A percentile compares a stretch with the other conserved stretches of the same genome.
These are phyloP conservation scores for Erebia aethiops DNA, from an alignment of 2,888 invertebrate species.

Conservation along the genomic window DNA sequence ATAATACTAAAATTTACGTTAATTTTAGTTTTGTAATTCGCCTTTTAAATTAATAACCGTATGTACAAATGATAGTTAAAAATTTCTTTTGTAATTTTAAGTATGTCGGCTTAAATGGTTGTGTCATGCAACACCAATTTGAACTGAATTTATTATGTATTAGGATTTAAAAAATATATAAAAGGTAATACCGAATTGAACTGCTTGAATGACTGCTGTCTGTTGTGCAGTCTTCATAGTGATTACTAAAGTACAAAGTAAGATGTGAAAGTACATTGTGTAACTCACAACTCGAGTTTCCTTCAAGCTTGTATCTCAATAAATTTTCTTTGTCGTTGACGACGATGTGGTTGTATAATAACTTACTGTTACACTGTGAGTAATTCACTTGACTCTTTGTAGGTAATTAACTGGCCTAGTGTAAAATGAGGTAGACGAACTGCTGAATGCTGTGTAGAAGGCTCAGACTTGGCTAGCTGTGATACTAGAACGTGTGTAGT, in stretches of 20 bases:
- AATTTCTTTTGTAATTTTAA: conserved; percentile 34
- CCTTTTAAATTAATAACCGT: conserved; percentile 16
- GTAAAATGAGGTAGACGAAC: conserved; percentile 10
- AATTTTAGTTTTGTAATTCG: background rate
- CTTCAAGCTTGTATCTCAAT: background rate
- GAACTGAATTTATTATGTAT: conserved; percentile 17
- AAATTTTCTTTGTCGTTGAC: background rate
- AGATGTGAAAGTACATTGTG: conserved; percentile 56
- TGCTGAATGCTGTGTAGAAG: conserved; percentile 12
- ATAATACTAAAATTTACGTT: background rate
- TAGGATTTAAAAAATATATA: background rate
- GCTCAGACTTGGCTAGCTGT: conserved; percentile 50
- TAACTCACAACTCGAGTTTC: conserved; percentile 25
- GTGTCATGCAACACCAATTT: conserved; percentile 46
- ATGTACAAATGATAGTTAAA: conserved; percentile 42
- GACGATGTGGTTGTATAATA: background rate
- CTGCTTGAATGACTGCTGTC: conserved; percentile 23
- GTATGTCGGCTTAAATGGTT: conserved; percentile 42
- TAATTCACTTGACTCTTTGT: background rate
- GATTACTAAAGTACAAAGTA: conserved; percentile 76
- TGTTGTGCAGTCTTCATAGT: conserved; percentile 47
- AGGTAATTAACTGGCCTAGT: conserved; percentile 15
- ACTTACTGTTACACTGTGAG: background rate
- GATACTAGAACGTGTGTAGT: conserved; percentile 52
- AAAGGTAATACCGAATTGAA: conserved; percentile 28